These are phyloP conservation scores for Augochlorella aurata DNA, from an alignment of 2,888 invertebrate species.

Conservation along the genomic window DNA sequence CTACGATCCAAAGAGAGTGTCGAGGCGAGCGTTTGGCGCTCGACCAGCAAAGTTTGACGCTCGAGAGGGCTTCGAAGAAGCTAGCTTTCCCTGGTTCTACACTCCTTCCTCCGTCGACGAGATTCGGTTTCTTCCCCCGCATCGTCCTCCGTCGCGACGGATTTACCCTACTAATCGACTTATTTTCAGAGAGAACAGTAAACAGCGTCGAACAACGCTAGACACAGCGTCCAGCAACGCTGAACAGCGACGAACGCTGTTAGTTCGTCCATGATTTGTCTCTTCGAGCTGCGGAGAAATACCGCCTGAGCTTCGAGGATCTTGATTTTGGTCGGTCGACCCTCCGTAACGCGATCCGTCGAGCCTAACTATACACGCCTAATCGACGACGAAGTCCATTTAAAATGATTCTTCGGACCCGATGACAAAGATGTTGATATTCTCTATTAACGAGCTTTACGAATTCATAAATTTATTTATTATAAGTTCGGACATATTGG, in stretches of 20 bases:
- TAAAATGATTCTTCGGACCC: no score
- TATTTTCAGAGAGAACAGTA: constrained; percentile 22
- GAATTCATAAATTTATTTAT: no score
- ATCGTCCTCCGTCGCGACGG: not conserved
- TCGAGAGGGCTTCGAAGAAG: not conserved
- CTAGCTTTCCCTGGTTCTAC: not conserved
- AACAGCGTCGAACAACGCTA: constrained; percentile 1
- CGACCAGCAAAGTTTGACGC: not conserved
- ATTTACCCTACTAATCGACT: constrained; percentile 17
- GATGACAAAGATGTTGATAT: no score
- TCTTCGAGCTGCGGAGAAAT: not conserved
- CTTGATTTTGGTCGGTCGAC: not conserved
- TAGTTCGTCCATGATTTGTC: not conserved
- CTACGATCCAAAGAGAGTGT: not conserved
- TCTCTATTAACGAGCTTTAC: no score
- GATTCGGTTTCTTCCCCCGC: constrained; percentile 4
- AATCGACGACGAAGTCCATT: no score
- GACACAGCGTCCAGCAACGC: not conserved
- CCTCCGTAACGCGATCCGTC: not conserved
- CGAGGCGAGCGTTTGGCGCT: not conserved
- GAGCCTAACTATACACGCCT: not conserved
- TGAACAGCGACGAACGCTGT: not conserved
- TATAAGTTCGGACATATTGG: no score
- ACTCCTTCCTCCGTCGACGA: not conserved
- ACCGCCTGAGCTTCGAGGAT: not conserved